A percentile compares a stretch with the other conserved stretches of the same genome.
Evolutionary conservation across 2,113 vertebrate genomes (phyloP).

Genomic region (Smithornis capensis): DNA sequence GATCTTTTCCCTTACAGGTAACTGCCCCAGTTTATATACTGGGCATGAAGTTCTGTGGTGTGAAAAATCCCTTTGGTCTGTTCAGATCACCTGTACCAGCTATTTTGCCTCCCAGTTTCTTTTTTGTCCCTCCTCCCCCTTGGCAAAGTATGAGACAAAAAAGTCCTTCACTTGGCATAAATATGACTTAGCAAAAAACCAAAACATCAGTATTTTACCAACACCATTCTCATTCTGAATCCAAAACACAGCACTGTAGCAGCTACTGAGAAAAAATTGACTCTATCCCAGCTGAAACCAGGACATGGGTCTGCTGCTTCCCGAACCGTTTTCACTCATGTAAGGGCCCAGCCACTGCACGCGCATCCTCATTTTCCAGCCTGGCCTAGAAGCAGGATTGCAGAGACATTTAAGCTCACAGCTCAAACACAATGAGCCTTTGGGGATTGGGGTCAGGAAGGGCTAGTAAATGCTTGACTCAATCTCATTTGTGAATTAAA

Average conservation of each 20-base stretch:
- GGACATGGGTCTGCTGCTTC: rapidly evolving
- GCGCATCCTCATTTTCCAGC: rapidly evolving
- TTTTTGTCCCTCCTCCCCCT: background rate
- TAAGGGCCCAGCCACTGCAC: rapidly evolving
- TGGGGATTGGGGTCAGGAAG: slow-evolving; percentile 9
- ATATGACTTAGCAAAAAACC: background rate
- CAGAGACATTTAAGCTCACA: background rate
- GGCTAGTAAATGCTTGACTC: background rate
- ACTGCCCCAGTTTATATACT: no score
- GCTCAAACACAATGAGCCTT: rapidly evolving
- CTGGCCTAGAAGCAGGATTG: background rate
- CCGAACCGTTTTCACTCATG: rapidly evolving
- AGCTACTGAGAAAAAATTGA: background rate
- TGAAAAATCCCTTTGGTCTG: no score
- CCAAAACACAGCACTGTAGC: background rate
- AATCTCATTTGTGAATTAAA: slow-evolving; percentile 28
- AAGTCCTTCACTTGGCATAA: background rate
- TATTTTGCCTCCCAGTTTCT: background rate
- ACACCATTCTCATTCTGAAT: background rate
- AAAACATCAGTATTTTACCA: background rate
- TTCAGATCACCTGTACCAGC: background rate
- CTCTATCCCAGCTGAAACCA: background rate
- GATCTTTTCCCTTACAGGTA: background rate
- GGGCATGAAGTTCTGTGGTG: background rate
- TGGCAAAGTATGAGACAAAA: background rate